Percentiles rank a stretch among this genome's conserved stretches.
Evolutionary conservation across 2,797 vertebrate genomes (phyloP).

Genomic region (Cyprinella venusta): DNA sequence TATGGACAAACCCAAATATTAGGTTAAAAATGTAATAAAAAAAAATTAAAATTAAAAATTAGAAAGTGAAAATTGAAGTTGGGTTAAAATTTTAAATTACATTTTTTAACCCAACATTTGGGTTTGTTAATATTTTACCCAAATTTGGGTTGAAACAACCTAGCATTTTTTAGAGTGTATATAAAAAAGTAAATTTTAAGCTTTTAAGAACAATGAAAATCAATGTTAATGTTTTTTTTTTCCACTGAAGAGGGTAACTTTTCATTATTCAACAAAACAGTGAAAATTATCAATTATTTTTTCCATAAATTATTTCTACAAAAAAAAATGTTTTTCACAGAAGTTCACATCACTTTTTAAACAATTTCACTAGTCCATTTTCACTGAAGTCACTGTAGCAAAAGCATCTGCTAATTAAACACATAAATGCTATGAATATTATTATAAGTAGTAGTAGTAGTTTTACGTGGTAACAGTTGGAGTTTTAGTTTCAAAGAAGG

Average conservation of each 20-base stretch:
- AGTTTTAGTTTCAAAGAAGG: not conserved
- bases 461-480: not conserved
- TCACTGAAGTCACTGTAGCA: not conserved
- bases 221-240: no score
- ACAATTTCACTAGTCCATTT: not conserved
- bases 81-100: no score
- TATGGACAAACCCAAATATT: no score
- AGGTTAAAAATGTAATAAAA: no score
- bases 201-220: not conserved
- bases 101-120: no score
- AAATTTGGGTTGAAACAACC: no score
- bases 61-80: no score
- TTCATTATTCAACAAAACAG: constrained; percentile 2
- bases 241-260: not conserved
- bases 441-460: not conserved
- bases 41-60: no score
- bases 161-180: no score
- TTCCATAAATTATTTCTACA: not conserved
- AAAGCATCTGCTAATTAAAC: not conserved
- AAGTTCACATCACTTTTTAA: not conserved
- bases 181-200: not conserved
- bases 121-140: no score
- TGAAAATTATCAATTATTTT: not conserved
- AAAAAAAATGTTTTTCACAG: not conserved
- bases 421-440: not conserved